Evolutionary conservation across 2,888 invertebrate genomes (phyloP), one percentile per base, ranked within the genome.

Genomic region (Steinernema hermaphroditum): DNA sequence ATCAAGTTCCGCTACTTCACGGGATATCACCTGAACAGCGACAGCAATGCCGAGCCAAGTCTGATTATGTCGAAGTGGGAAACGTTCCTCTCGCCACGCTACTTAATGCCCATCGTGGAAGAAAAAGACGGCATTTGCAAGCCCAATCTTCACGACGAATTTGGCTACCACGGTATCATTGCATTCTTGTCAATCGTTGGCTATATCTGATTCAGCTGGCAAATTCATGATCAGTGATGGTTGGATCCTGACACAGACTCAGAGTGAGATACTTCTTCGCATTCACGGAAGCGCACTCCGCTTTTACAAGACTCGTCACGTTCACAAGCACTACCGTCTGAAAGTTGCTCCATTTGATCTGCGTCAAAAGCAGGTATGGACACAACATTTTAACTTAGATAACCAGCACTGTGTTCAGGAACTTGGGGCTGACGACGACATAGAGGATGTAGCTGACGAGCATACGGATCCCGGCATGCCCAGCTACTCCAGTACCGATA

Each of bases 1-100:
- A 69, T 75, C 27, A 82, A 82, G 69, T 85, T 85, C 71, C 84
- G 85, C 27, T 85, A 85, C 46, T 84, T 86, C 73, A 76, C 82
- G 69, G 85, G 80, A 19, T 85, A 85, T 72, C 79, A 81, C 62
- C 70, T 85, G 74, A 77, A 77, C 34, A 71, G 75, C 29, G 69
- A 49, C 70, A 76, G 78, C 12, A 84, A 85, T 50, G 72, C 72
- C n/a, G 78, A 73, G 44, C 75, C 79, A 16, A 68, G 49, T 9
- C 37, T 81, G 68, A 72, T 81, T 41, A 74, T 80, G 43, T 75
- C 78, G 14, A 72, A 80, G 68, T 80, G 80, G 80, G 80, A 80
- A 54, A 78, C 80, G 6, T 78, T 79, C 32, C 41, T 78, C 16
- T 68, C 74, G 0, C 79, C 80, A 0, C 62, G 77, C 14, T 49